Percentiles rank a stretch among this genome's conserved stretches.
These are phyloP conservation scores for Ochlodes sylvanus DNA, from an alignment of 2,888 invertebrate genomes.

Conservation along the genomic window DNA sequence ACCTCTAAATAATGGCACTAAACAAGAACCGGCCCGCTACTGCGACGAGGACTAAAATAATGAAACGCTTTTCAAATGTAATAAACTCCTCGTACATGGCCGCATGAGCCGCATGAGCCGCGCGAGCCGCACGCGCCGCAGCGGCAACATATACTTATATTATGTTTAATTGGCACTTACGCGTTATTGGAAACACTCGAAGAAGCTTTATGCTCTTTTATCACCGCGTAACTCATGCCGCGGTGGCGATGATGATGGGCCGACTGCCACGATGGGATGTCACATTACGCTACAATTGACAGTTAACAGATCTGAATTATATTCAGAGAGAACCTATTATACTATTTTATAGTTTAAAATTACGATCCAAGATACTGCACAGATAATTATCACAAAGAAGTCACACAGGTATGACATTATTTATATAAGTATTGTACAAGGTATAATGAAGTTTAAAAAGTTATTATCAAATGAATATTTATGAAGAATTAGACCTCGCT, in stretches of 20 bases:
- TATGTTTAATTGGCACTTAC: constrained; percentile 37
- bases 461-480: too few relatives aligned
- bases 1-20: constrained; percentile 33
- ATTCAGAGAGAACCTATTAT: too few relatives aligned
- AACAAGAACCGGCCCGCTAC: constrained; percentile 18
- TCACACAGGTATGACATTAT: too few relatives aligned
- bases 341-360: too few relatives aligned
- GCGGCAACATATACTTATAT: constrained; percentile 33
- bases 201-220: constrained; percentile 34
- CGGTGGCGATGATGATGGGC: too few relatives aligned
- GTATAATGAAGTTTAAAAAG: too few relatives aligned
- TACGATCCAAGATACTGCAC: too few relatives aligned
- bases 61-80: constrained; percentile 30
- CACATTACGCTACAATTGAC: neutral
- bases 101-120: neutral
- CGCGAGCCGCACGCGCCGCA: neutral
- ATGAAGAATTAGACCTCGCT: too few relatives aligned
- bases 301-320: neutral
- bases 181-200: constrained; percentile 38
- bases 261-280: neutral
- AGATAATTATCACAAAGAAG: too few relatives aligned
- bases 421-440: too few relatives aligned
- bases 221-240: constrained; percentile 24
- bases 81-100: neutral
- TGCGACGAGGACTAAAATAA: constrained; percentile 29